Base-by-base conservation (phyloP, 2,888 invertebrate species). In the Carabus problematicus region DNA sequence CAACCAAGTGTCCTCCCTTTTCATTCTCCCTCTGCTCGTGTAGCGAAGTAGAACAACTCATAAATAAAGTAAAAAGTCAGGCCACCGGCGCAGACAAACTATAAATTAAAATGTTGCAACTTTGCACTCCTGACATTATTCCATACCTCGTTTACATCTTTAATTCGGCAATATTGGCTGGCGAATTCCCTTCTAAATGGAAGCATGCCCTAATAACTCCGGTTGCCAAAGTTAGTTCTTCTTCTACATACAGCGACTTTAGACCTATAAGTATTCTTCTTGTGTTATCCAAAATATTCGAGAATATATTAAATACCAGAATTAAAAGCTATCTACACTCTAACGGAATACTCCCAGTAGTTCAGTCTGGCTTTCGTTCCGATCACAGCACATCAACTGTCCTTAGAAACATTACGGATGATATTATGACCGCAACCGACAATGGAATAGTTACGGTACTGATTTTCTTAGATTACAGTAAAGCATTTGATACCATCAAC, bases 211-310 rank as follows among this genome's bases (percentile, higher is more conserved):
- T 60, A n/a, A 18, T 41, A 8, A 40, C 19, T 8, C 40, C 60
- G 12, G 7, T 41, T 41, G 40, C 60, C 8, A 60, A 60, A 60
- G n/a, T 42, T 14, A 41, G 18, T 60, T 40, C 29, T 18, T 4
- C 42, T 8, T 9, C 12, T 11, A 41, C 8, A 8, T 60, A 60
- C 14, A 60, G 18, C 41, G 60, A 60, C 14, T 41, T 60, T 12
- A 41, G 60, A 41, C 60, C 60, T 42, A 60, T 60, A n/a, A 60
- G 60, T 16, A 60, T 41, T 60, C 19, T 60, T 2, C 18, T 16
- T 19, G 41, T 6, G 3, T 11, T 42, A n/a, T 14, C 12, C 42
- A 29, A 59, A 40, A 11, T 59, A 14, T 29, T 59, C 39, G 40
- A 59, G 39, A 40, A 59, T 19, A 59, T 59, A 59, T 16, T 59